Evolutionary conservation across 2,113 vertebrate genomes (phyloP).

Genomic region (Galemys pyrenaicus): DNA sequence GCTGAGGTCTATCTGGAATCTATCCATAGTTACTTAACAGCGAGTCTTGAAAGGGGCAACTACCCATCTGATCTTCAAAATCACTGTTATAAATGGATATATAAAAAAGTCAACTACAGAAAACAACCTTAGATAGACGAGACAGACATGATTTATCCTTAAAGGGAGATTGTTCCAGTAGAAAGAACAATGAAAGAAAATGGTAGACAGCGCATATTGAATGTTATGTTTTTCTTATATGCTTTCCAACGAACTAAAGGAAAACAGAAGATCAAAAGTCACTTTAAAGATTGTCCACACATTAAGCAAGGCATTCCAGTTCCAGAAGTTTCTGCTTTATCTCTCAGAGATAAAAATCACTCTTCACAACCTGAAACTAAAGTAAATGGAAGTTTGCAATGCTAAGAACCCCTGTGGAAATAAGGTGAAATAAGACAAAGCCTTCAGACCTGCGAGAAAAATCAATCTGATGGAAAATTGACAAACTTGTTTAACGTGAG

Average conservation of each 20-base stretch:
- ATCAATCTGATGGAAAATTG: conserved; percentile 92
- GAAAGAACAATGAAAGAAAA: conserved; percentile 38
- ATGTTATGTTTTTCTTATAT: too few relatives aligned
- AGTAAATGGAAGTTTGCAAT: conserved; percentile 87
- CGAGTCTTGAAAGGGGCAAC: conserved; percentile 59
- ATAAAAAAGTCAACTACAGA: conserved; percentile 51
- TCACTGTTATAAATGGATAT: conserved; percentile 58
- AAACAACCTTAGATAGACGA: conserved; percentile 70
- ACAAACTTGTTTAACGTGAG: conserved; percentile 89
- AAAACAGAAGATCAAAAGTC: too few relatives aligned
- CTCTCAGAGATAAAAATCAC: conserved; percentile 83
- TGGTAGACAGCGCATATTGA: conserved; percentile 45
- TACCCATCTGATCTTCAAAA: conserved; percentile 51
- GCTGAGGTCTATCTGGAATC: not conserved
- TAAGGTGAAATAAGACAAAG: conserved; percentile 85
- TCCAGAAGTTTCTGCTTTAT: conserved; percentile 70
- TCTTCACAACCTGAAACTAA: conserved; percentile 83
- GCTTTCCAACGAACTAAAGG: too few relatives aligned
- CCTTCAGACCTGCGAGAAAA: conserved; percentile 88
- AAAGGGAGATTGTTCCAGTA: conserved; percentile 69
- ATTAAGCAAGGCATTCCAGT: conserved; percentile 63
- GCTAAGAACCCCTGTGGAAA: conserved; percentile 87
- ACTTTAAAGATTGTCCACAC: not conserved
- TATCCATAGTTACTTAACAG: conserved; percentile 71
- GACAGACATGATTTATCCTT: not conserved